These are phyloP conservation scores for Brachyhypopomus occidentalis DNA, from an alignment of 2,113 vertebrate genomes.

Conservation along the genomic window DNA sequence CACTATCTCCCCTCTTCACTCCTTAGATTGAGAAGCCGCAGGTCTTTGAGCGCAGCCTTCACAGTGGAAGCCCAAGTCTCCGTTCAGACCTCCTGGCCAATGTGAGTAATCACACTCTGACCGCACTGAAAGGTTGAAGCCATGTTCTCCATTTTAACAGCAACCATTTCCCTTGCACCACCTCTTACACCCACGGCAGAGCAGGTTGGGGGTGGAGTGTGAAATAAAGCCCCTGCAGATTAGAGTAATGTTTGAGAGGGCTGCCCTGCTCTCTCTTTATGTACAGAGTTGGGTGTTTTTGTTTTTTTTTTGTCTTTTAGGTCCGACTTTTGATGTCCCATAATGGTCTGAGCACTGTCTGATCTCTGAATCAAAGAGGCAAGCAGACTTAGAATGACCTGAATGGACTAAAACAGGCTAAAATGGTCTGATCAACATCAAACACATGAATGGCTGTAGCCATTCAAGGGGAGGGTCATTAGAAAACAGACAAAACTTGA, in stretches of 20 bases:
- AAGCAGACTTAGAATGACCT: background rate
- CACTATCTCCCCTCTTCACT: background rate
- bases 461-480: background rate
- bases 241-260: slow-evolving; percentile 7
- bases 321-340: background rate
- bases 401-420: background rate
- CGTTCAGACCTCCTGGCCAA: background rate
- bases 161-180: background rate
- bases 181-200: background rate
- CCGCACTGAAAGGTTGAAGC: background rate
- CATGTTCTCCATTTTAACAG: background rate
- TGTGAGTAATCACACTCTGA: background rate
- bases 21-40: background rate
- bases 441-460: background rate
- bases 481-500: background rate
- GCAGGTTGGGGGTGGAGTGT: background rate
- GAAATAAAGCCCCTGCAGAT: background rate
- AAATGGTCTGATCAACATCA: background rate
- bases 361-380: slow-evolving; percentile 8
- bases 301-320: background rate
- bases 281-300: background rate
- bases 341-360: slow-evolving; percentile 9
- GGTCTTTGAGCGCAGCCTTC: background rate
- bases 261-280: background rate
- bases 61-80: background rate